Percentiles rank a stretch among this genome's conserved stretches.
Evolutionary conservation across 2,113 vertebrate species (phyloP).

Genomic region (Chaenogobius annularis): DNA sequence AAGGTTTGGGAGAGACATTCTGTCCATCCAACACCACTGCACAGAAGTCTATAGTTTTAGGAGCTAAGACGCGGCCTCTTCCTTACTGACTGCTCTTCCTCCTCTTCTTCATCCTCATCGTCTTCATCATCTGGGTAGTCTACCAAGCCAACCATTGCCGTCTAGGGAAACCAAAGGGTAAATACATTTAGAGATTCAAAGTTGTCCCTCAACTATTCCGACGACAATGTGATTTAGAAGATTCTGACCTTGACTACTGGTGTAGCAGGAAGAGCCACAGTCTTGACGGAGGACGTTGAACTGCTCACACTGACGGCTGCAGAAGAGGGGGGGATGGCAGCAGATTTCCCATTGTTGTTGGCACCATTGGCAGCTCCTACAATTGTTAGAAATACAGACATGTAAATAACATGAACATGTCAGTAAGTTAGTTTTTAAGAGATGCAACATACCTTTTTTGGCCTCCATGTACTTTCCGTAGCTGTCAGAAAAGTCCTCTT

Average conservation of each 20-base stretch:
- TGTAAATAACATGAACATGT: constrained; percentile 69
- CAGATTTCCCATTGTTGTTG: constrained; percentile 85
- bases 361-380: constrained; percentile 86
- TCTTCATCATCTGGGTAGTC: constrained; percentile 99
- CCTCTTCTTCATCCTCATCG: constrained; percentile 86
- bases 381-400: constrained; percentile 71
- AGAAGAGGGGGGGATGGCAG: constrained; percentile 82
- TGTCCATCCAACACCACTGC: constrained; percentile 29
- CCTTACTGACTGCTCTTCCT: constrained; percentile 86
- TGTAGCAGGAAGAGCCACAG: constrained; percentile 78
- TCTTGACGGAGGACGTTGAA: constrained; percentile 85
- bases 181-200: neutral
- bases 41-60: constrained; percentile 74
- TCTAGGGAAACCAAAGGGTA: constrained; percentile 65
- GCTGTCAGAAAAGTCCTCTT: constrained; percentile 93
- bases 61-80: constrained; percentile 96
- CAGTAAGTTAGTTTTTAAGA: constrained; percentile 37
- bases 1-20: constrained; percentile 42
- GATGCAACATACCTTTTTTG: constrained; percentile 86
- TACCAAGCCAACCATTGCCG: constrained; percentile 91
- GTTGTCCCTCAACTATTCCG: too few species aligned
- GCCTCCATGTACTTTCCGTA: constrained; percentile 97
- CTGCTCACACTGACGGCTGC: constrained; percentile 81
- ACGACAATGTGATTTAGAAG: neutral
- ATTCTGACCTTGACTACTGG: constrained; percentile 79